Base-by-base conservation (phyloP, 1,140 invertebrate genomes). In the Drosophila funebris region DNA sequence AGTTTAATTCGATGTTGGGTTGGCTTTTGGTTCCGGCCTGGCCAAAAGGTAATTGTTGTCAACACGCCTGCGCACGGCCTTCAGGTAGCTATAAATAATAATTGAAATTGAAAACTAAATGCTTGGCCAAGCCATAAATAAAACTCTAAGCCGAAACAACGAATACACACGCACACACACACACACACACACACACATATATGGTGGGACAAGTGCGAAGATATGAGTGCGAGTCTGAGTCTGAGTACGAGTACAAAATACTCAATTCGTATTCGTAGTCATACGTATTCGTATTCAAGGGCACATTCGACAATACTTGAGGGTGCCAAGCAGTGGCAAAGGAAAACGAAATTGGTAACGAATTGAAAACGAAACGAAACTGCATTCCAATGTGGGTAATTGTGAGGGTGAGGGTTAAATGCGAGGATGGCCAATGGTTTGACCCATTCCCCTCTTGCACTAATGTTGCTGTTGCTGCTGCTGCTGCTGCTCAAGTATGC, bases 401-500 rank as follows among this genome's bases (percentile, higher is more conserved):
- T 37, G 41, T 39, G 29, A 46, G 29, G 37, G 46, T 46, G 48
- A 36, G 58, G 66, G 57, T 24, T 53, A 50, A 50, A 24, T 16
- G 18, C 18, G 31, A 50, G 63, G 57, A 62, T 69, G 54, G 22
- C 33, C 64, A 44, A 14, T 46, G 33, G 14, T 22, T 50, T 46
- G 62, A 48, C 58, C 29, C 22, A 24, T 41, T 14, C 9, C 14
- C 5, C 5, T 16, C 58, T 37, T 18, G n/a, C 13, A 41, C 14
- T 18, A 41, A 18, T 14, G 9, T 20, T 13, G 27, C 33, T 8
- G 52, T 46, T 73, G 29, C 22, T 76, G n/a, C n/a, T n/a, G n/a
- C n/a, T n/a, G n/a, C 33, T 8, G 52, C 53, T 73, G 29, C 22
- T 76, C 54, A 64, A 70, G 64, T 77, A 81, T 81, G 78, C 78